Percentiles rank a stretch among this genome's conserved stretches.
Conservation (phyloP, 2,113 vertebrate species). For the Mystacornis crossleyi region DNA sequence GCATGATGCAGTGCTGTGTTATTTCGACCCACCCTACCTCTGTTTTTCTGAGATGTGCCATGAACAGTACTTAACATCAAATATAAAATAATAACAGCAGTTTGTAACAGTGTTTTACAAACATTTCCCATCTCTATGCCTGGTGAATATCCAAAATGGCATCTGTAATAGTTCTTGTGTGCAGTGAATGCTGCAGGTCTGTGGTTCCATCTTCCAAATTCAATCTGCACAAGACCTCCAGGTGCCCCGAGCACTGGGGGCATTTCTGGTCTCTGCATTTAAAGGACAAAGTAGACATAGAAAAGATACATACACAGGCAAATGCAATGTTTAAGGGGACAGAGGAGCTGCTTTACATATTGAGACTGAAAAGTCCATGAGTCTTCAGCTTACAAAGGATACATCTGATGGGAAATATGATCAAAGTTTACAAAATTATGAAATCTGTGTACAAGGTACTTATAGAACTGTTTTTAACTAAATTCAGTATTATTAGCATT, state of each 20-base stretch:
- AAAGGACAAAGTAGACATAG: not conserved
- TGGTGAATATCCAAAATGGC: not conserved
- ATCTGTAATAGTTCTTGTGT: not conserved
- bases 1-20: not conserved
- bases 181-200: not conserved
- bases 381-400: not conserved
- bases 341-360: not conserved
- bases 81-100: not conserved
- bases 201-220: not conserved
- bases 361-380: not conserved
- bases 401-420: not conserved
- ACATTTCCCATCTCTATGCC: not conserved
- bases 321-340: not conserved
- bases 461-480: not conserved
- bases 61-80: not conserved
- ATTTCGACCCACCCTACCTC: not conserved
- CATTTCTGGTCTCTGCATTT: not conserved
- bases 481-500: not conserved
- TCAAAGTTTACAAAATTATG: not conserved
- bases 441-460: not conserved
- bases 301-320: not conserved
- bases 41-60: not conserved
- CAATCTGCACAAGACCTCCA: not conserved
- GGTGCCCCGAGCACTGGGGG: not conserved
- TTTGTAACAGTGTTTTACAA: not conserved